Percentiles rank a stretch among this genome's conserved stretches.
These are phyloP conservation scores for Tachuris rubrigastra DNA, from an alignment of 2,113 vertebrate species.

Conservation along the genomic window DNA sequence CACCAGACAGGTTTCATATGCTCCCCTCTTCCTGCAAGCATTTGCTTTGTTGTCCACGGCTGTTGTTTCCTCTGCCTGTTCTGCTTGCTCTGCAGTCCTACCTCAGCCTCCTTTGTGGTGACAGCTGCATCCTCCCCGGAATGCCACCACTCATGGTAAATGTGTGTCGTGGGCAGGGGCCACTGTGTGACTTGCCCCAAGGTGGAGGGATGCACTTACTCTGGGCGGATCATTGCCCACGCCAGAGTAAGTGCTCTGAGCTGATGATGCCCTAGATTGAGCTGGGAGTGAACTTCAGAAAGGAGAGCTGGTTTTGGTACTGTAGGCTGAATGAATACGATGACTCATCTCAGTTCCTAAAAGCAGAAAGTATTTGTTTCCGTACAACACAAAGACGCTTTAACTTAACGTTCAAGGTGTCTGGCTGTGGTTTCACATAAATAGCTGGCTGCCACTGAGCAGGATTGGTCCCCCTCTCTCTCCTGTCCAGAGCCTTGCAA, in stretches of 20 bases:
- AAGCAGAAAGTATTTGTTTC: constrained; percentile 26
- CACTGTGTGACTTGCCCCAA: neutral
- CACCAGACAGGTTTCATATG: neutral
- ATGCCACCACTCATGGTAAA: accelerated
- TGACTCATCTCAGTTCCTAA: constrained; percentile 40
- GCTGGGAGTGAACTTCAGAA: neutral
- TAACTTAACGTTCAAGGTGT: neutral
- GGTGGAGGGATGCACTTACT: accelerated
- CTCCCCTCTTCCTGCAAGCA: neutral
- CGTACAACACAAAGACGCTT: neutral
- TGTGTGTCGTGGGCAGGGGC: neutral
- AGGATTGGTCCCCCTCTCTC: neutral
- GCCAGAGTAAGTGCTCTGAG: neutral
- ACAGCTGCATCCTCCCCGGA: neutral
- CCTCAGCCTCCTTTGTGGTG: neutral
- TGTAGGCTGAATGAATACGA: neutral
- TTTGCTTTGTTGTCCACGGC: neutral
- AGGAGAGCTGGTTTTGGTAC: neutral
- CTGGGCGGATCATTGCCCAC: accelerated
- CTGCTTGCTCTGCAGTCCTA: accelerated
- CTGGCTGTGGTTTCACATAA: neutral
- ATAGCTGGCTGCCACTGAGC: neutral
- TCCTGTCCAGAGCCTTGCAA: neutral
- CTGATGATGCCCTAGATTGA: neutral
- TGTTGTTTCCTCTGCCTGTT: neutral